Percentiles rank a stretch among this genome's conserved stretches.
Conservation (phyloP, 2,888 invertebrate genomes). For the Frankliniella intonsa region DNA sequence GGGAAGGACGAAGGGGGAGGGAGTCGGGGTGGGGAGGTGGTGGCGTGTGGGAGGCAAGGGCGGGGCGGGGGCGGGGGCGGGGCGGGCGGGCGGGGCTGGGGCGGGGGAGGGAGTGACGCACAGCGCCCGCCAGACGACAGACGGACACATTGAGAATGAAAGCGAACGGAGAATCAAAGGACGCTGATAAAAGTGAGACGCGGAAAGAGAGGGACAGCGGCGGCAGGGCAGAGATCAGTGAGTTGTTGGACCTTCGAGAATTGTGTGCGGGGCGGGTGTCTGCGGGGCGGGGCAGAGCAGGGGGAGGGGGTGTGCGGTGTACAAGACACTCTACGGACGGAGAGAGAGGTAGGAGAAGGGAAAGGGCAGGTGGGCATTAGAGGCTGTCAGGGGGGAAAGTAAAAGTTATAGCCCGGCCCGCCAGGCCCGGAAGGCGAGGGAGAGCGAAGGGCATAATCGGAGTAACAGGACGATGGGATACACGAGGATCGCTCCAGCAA, state of each 20-base stretch:
- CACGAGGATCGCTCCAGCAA: not conserved
- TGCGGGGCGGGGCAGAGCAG: slow-evolving; percentile 30
- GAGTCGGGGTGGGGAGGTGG: not conserved
- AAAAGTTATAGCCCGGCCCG: not conserved
- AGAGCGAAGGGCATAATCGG: not conserved
- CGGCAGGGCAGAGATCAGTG: not conserved
- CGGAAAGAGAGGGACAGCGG: slow-evolving; percentile 1
- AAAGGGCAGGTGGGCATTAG: not conserved
- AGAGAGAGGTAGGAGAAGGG: not conserved
- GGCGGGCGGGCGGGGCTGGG: not conserved
- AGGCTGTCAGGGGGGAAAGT: not conserved
- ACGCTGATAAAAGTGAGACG: not conserved
- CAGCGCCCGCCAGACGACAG: not conserved
- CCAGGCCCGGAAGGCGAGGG: not conserved
- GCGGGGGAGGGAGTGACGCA: not conserved
- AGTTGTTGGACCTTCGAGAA: not conserved
- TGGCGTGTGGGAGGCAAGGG: not conserved
- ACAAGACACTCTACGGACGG: slow-evolving; percentile 29
- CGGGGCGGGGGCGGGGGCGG: not conserved
- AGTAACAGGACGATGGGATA: not conserved
- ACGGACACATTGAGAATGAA: not conserved
- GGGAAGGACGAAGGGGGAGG: not conserved
- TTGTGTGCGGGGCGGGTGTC: slow-evolving; percentile 31
- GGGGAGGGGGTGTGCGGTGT: slow-evolving; percentile 32
- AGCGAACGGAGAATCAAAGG: not conserved